Percentiles rank a stretch among this genome's conserved stretches.
Conservation (phyloP, 2,797 vertebrate species). For the Ibycter americanus region DNA sequence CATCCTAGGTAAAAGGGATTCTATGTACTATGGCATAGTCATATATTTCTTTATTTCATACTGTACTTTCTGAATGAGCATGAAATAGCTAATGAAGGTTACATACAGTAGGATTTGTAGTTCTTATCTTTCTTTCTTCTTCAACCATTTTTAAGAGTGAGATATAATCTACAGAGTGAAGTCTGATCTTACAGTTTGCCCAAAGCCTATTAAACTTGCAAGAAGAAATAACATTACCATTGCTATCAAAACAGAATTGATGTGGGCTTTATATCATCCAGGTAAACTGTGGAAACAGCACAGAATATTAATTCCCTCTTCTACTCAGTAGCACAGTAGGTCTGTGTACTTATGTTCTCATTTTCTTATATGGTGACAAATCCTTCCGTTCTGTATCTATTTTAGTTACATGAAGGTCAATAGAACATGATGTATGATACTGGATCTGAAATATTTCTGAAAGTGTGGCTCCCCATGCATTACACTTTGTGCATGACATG, state of each 20-base stretch:
- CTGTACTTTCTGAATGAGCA: background rate
- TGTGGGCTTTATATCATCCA: background rate
- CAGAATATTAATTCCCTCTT: background rate
- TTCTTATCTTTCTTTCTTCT: background rate
- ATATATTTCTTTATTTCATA: background rate
- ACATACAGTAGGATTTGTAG: background rate
- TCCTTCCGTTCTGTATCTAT: background rate
- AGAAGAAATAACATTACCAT: background rate
- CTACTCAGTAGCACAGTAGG: background rate
- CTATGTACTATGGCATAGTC: background rate
- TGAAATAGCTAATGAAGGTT: background rate
- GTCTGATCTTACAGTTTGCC: background rate
- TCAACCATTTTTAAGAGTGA: background rate
- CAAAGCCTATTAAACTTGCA: slow-evolving; percentile 1
- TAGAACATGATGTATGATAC: background rate
- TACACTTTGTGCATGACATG: background rate
- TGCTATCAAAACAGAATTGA: background rate
- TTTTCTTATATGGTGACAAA: slow-evolving; percentile 3
- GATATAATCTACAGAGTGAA: background rate
- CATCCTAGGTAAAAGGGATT: background rate
- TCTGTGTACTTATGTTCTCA: background rate
- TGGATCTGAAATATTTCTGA: background rate
- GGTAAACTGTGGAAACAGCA: background rate
- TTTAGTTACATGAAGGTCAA: background rate
- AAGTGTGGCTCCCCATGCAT: background rate